Evolutionary conservation across 2,113 vertebrate genomes (phyloP).

Genomic region (Apistogramma diplotaenia): DNA sequence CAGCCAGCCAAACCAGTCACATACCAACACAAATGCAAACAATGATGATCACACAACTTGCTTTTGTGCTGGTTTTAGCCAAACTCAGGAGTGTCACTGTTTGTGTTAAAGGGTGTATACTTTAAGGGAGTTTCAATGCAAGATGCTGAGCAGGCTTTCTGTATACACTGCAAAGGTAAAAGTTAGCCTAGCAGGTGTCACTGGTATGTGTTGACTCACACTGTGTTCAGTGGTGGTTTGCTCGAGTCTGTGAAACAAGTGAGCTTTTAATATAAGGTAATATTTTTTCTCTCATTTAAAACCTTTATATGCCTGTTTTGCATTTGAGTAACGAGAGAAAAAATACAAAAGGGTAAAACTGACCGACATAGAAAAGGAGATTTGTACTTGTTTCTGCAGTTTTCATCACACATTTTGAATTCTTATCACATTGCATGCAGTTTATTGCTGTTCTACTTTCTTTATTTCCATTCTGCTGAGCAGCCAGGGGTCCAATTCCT

Average conservation of each 20-base stretch:
- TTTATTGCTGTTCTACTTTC: neutral
- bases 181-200: conserved; percentile 4
- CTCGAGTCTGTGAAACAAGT: neutral
- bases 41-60: neutral
- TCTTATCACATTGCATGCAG: neutral
- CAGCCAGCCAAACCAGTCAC: neutral
- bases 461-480: neutral
- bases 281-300: neutral
- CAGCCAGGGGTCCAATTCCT: neutral
- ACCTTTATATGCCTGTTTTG: neutral
- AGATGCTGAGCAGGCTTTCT: neutral
- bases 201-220: conserved; percentile 40
- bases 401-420: neutral
- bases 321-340: neutral
- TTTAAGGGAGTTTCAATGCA: neutral
- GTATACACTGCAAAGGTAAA: neutral
- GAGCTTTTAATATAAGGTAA: neutral
- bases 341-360: neutral
- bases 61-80: neutral
- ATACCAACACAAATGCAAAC: neutral
- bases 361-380: neutral
- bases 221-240: neutral
- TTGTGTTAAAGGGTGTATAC: conserved; percentile 12
- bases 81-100: neutral
- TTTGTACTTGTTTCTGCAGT: neutral